Base-by-base conservation (phyloP, 2,113 vertebrate genomes). In the Otolemur garnettii region DNA sequence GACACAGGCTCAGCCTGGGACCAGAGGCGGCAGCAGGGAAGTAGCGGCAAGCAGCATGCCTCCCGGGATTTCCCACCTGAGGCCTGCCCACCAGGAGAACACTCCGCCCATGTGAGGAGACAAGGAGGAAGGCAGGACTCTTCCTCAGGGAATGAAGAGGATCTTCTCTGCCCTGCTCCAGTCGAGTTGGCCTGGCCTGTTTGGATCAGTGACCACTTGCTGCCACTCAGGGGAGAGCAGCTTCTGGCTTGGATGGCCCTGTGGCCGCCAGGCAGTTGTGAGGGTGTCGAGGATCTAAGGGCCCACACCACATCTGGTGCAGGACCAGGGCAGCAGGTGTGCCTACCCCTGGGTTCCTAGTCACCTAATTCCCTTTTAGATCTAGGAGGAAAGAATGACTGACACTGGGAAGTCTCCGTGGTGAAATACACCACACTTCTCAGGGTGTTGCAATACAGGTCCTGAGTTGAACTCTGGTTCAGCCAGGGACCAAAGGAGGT, bases 81-180 rank as follows among this genome's bases (percentile, higher is more conserved):
- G 84, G 60, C 59, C 95, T 84, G 68, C 85, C 79, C 9, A 13
- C 71, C 75, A 28, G 75, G 94, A 85, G 84, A 82, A 60, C 60
- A 21, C 5, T 30, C 86, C 33, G 21, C 68, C 80, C 45, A 26
- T 3, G 0, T 35, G 71, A 90, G 45, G 66, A 91, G 19, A 72
- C 15, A 28, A 83, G 66, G 50, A 90, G 42, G 74, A 69, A 22
- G 59, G 33, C 90, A 89, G 75, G 77, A 92, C 74, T 62, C 72
- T 64, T 62, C 42, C 68, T 53, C 1, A 2, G 8, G 85, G 53
- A 71, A n/a, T 68, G 30, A 53, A 93, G 59, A 82, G 59, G 50
- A 57, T 88, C 79, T 81, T 93, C 42, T 93, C 80, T 71, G 33
- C 84, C 64, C 82, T 62, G 75, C 80, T 74, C 50, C n/a, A 30